Evolutionary conservation across 1,140 invertebrate genomes (phyloP).

Genomic region (Hormaphis cornu): DNA sequence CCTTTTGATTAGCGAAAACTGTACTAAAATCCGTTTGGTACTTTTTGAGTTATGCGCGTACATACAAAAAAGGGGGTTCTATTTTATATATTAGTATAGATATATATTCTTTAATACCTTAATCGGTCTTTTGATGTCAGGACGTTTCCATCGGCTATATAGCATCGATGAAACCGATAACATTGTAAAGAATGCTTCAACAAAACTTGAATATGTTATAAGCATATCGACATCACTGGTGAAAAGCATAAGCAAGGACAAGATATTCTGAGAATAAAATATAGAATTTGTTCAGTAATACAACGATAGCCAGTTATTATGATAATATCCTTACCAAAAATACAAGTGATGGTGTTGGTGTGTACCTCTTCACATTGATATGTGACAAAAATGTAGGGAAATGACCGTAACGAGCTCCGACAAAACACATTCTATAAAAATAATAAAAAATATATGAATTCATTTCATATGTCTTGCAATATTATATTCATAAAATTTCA

Average conservation of each 20-base stretch:
- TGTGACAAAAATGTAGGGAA: constrained; percentile 74
- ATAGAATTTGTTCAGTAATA: too few relatives aligned
- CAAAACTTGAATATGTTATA: constrained; percentile 90
- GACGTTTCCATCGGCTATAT: constrained; percentile 71
- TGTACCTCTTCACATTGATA: constrained; percentile 70
- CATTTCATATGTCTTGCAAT: too few relatives aligned
- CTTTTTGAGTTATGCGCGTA: too few relatives aligned
- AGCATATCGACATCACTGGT: constrained; percentile 76
- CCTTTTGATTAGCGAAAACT: too few relatives aligned
- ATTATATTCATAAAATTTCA: too few relatives aligned
- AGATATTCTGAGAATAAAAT: constrained; percentile 56
- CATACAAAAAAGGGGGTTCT: too few relatives aligned
- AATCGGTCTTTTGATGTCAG: constrained; percentile 73
- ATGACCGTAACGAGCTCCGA: constrained; percentile 81
- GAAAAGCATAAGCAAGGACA: constrained; percentile 77
- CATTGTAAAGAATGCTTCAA: constrained; percentile 84
- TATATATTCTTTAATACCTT: too few relatives aligned
- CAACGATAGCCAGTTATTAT: constrained; percentile 35
- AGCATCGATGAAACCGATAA: constrained; percentile 80
- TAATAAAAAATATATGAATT: constrained; percentile 19
- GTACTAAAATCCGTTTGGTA: too few relatives aligned
- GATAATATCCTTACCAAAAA: constrained; percentile 57
- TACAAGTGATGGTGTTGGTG: constrained; percentile 73
- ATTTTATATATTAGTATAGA: too few relatives aligned
- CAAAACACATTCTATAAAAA: constrained; percentile 67